Evolutionary conservation across 2,888 invertebrate genomes (phyloP).

Genomic region (Agriopis marginaria): DNA sequence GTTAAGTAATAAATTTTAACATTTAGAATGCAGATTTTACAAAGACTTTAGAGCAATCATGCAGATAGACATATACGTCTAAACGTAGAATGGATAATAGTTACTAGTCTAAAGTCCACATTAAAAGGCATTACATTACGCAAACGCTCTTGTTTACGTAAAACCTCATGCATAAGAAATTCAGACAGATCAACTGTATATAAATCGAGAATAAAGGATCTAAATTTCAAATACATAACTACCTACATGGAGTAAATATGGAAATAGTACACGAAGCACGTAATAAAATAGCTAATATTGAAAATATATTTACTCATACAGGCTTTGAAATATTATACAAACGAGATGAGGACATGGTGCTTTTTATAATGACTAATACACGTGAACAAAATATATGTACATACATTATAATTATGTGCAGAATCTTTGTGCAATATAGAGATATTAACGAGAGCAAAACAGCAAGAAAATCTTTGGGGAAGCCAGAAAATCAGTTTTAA

Average conservation of each 20-base stretch:
- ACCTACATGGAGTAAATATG: not conserved
- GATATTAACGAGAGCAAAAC: no score
- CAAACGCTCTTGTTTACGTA: slow-evolving; percentile 14
- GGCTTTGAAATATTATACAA: not conserved
- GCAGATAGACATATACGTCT: no score
- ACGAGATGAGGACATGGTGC: slow-evolving; percentile 3
- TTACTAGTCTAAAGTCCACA: slow-evolving; percentile 19
- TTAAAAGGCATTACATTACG: slow-evolving; percentile 17
- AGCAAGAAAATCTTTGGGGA: no score
- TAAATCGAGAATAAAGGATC: slow-evolving; percentile 62
- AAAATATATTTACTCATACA: not conserved
- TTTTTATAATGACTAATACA: not conserved
- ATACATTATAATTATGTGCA: no score
- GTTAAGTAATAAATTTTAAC: no score
- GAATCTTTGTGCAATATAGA: no score
- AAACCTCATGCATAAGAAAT: slow-evolving; percentile 10
- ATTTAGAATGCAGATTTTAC: no score
- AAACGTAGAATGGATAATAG: not conserved
- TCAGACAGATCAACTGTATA: slow-evolving; percentile 17
- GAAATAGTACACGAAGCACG: not conserved
- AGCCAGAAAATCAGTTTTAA: no score
- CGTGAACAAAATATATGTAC: not conserved
- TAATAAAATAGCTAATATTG: not conserved
- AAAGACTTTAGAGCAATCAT: not conserved
- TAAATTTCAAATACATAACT: slow-evolving; percentile 10